Evolutionary conservation across 2,888 invertebrate species (phyloP), one percentile per base, ranked within the genome.

Genomic region (Andrena praecox): DNA sequence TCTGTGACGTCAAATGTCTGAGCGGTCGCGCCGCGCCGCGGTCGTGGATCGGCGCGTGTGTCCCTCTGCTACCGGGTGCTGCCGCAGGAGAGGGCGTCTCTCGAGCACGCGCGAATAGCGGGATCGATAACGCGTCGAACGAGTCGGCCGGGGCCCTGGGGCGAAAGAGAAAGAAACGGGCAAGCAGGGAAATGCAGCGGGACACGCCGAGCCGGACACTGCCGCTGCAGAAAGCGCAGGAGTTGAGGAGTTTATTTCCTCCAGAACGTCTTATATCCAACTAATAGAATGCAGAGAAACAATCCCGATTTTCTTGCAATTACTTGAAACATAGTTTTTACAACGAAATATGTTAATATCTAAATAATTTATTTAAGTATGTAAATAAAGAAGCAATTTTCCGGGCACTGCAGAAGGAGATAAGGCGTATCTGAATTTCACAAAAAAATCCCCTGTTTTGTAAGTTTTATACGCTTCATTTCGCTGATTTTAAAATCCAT

Each of bases 81-180:
- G 80, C 82, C 77, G 82, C 73, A 79, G 42, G 71, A 66, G 80
- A 84, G 82, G 84, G 84, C 80, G 86, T 85, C 86, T 82, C 77
- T 87, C 80, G 91, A 88, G 91, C 93, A 92, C 89, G 92, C 93
- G 93, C 92, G 82, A 81, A 79, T 78, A 42, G 62, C 33, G 54
- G 85, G 88, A 92, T 93, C 93, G 92, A 93, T 93, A 93, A 75
- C 82, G 77, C 72, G 77, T 77, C 81, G 77, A 84, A 82, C 73
- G 80, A 80, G 76, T 77, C 80, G 78, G 60, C 77, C 24, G 79
- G 54, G 31, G 63, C 24, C 84, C 64, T 52, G 72, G 71, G 56
- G 80, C 77, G 72, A 20, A 63, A 67, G 67, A 82, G 80, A 64
- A 74, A 74, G 75, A 80, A 77, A 75, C 27, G 35, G 71, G 77